Evolutionary conservation across 2,888 invertebrate species (phyloP).

Genomic region (Heliconius aoede): DNA sequence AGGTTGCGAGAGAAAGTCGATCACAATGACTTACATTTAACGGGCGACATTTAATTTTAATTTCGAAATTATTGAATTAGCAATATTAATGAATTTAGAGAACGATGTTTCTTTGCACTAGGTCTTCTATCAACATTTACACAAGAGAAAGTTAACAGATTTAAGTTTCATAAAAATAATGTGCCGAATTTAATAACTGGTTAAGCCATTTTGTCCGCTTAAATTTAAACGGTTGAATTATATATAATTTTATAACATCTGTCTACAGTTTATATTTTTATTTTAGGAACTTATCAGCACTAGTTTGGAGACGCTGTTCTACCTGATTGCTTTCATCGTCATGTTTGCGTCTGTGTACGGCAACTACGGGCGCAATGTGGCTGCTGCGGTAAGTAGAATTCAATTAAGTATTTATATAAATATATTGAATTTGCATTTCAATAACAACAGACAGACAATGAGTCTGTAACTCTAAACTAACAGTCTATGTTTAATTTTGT

Average conservation of each 20-base stretch:
- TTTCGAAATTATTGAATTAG: neutral
- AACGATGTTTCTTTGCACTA: too few species aligned
- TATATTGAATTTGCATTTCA: neutral
- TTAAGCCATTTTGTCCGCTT: neutral
- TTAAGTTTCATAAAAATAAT: neutral
- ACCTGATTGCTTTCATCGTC: constrained; percentile 91
- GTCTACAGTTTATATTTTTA: constrained; percentile 1
- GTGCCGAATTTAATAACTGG: neutral
- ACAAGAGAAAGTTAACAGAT: constrained; percentile 8
- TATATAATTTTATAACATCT: neutral
- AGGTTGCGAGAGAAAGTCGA: constrained; percentile 11
- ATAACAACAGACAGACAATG: too few species aligned
- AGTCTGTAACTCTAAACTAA: neutral
- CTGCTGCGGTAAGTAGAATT: constrained; percentile 88
- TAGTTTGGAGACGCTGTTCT: constrained; percentile 86
- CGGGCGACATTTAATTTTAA: neutral
- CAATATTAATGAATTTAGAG: neutral
- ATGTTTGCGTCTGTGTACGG: constrained; percentile 86
- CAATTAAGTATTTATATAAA: neutral
- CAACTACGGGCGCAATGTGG: constrained; percentile 84
- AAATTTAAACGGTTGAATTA: constrained; percentile 18
- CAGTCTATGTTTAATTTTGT: neutral
- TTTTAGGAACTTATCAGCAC: constrained; percentile 93
- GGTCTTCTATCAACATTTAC: neutral
- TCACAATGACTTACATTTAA: constrained; percentile 3